phyloP scores from a whole-genome alignment of 2,113 vertebrate species.

The Brachypteracias leptosomus region DNA sequence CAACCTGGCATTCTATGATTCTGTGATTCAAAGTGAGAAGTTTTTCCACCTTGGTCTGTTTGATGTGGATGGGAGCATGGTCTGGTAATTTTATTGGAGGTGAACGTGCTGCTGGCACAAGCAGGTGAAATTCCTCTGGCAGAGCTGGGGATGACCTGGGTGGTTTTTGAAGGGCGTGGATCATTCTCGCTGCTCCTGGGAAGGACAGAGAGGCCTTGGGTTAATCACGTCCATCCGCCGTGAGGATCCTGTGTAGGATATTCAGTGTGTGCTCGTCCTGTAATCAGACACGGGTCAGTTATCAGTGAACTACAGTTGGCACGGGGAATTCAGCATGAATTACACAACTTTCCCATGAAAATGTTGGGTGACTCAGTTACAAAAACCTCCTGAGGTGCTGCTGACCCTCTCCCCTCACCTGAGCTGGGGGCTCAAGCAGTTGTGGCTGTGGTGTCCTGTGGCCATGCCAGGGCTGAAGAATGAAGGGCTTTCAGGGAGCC shows the following conservation, averaged over 20 bases:
- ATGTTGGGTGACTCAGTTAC: background rate
- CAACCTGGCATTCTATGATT: no score
- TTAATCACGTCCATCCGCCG: background rate
- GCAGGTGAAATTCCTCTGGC: conserved; percentile 39
- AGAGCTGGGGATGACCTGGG: background rate
- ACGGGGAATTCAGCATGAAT: background rate
- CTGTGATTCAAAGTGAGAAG: background rate
- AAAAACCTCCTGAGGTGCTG: background rate
- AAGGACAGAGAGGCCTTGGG: background rate
- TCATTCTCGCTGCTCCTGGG: background rate
- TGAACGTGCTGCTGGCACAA: background rate
- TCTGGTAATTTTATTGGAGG: background rate
- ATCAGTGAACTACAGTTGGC: background rate
- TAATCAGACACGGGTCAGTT: background rate
- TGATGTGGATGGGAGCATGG: fast-evolving
- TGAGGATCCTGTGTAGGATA: background rate
- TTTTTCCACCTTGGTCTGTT: background rate
- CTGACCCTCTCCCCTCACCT: background rate
- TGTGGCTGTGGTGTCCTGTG: background rate
- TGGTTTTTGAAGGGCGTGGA: background rate
- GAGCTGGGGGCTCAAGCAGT: background rate
- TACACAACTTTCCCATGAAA: background rate
- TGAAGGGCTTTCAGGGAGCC: background rate
- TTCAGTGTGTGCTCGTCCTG: background rate
- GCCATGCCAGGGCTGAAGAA: background rate